Conservation (phyloP, 2,113 vertebrate genomes). For the Coptodon bakossiorum region DNA sequence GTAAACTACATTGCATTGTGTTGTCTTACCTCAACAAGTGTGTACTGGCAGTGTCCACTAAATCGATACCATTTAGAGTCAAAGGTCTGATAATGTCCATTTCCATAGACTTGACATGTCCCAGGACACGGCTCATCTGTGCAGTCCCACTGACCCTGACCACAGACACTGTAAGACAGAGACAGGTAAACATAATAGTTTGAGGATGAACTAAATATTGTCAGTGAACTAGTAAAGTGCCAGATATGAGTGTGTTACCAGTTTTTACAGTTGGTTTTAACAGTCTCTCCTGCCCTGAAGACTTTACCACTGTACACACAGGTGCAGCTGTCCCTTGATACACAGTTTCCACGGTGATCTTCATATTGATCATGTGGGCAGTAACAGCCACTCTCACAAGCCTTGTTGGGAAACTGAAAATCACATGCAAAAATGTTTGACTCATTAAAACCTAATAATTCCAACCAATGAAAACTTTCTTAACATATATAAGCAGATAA, state of each 20-base stretch:
- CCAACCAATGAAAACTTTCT: not conserved
- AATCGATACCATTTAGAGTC: slow-evolving; percentile 71
- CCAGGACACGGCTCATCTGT: slow-evolving; percentile 44
- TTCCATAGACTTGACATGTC: slow-evolving; percentile 71
- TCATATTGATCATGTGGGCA: slow-evolving; percentile 62
- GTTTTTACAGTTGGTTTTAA: no score
- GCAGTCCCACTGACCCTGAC: slow-evolving; percentile 62
- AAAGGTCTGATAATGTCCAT: slow-evolving; percentile 74
- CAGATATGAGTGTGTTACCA: no score
- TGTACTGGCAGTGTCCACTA: slow-evolving; percentile 73
- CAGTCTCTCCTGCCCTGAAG: not conserved
- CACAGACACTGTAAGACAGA: slow-evolving; percentile 50
- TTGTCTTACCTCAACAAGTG: slow-evolving; percentile 58
- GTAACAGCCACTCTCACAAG: slow-evolving; percentile 65
- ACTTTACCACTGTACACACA: slow-evolving; percentile 56
- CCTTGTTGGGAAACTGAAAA: slow-evolving; percentile 4
- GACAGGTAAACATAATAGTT: no score
- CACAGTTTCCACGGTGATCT: slow-evolving; percentile 55
- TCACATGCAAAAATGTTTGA: not conserved
- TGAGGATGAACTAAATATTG: no score
- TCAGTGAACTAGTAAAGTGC: no score
- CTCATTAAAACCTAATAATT: not conserved
- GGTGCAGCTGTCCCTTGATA: slow-evolving; percentile 38
- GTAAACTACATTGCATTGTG: not conserved
- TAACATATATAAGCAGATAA: no score